Evolutionary conservation across 2,888 invertebrate genomes (phyloP).

Genomic region (Antheraea assamensis): DNA sequence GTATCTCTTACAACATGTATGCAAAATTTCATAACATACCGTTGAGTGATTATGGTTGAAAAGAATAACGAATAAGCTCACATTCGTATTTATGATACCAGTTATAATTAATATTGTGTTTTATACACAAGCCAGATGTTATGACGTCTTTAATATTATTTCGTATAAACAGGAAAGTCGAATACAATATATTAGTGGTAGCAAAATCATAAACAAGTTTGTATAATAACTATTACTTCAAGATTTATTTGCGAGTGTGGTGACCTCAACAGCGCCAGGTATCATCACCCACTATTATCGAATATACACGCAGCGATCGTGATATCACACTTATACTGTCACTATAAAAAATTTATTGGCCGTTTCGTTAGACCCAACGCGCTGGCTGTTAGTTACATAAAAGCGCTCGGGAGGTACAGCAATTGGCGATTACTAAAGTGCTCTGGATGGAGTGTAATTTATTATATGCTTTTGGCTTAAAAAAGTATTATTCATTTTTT

Average conservation of each 20-base stretch:
- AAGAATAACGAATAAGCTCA: no score
- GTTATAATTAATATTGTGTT: no score
- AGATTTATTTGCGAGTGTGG: constrained; percentile 30
- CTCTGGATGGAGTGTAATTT: constrained; percentile 41
- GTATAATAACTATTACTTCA: background rate
- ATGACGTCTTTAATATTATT: background rate
- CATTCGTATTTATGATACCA: no score
- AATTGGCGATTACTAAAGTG: constrained; percentile 45
- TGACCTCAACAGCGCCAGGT: constrained; percentile 48
- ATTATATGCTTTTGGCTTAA: constrained; percentile 36
- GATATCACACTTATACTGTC: constrained; percentile 63
- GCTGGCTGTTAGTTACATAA: constrained; percentile 46
- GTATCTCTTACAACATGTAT: no score
- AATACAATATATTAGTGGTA: background rate
- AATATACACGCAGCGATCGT: constrained; percentile 59
- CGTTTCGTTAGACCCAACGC: constrained; percentile 54
- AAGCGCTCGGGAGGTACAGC: constrained; percentile 44
- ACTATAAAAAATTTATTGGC: constrained; percentile 62
- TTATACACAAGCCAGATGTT: no score
- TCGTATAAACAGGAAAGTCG: background rate
- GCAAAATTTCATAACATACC: no score
- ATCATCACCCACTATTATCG: constrained; percentile 62
- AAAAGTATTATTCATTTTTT: constrained; percentile 25
- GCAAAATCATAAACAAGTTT: background rate
- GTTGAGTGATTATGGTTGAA: no score